These are phyloP conservation scores for Leptosomus discolor DNA, from an alignment of 2,113 vertebrate species.

Conservation along the genomic window DNA sequence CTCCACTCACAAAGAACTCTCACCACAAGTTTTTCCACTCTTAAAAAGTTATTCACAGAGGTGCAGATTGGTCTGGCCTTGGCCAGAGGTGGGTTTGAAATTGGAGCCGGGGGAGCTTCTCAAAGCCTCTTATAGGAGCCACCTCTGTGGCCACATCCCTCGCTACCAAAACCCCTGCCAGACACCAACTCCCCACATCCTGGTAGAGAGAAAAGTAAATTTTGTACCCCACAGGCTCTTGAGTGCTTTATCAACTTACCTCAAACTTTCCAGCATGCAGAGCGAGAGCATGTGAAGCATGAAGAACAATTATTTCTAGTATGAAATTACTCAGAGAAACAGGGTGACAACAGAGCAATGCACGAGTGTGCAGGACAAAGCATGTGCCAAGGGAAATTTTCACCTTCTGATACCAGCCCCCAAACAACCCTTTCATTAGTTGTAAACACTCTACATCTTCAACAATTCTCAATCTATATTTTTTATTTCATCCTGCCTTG, in stretches of 20 bases:
- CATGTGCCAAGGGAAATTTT: not conserved
- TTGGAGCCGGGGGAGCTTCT: no score
- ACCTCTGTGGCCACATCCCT: no score
- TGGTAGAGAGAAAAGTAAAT: not conserved
- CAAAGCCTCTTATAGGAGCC: no score
- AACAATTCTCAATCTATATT: not conserved
- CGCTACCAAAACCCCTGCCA: no score
- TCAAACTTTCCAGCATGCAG: not conserved
- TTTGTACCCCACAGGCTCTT: not conserved
- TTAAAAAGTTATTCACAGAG: no score
- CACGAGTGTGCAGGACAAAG: not conserved
- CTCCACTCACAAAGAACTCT: no score
- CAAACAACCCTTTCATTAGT: not conserved
- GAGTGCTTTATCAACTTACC: not conserved
- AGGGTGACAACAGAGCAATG: not conserved
- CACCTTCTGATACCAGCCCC: not conserved
- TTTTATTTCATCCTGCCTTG: not conserved
- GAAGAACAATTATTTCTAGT: not conserved
- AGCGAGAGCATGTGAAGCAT: not conserved
- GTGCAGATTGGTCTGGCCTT: no score
- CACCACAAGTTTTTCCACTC: no score
- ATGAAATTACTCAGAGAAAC: not conserved
- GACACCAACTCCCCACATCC: no score
- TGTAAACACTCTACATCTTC: not conserved
- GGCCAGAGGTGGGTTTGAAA: no score